A percentile compares a stretch with the other conserved stretches of the same genome.
phyloP scores from a whole-genome alignment of 2,113 vertebrate species.

The Pontoporia blainvillei region DNA sequence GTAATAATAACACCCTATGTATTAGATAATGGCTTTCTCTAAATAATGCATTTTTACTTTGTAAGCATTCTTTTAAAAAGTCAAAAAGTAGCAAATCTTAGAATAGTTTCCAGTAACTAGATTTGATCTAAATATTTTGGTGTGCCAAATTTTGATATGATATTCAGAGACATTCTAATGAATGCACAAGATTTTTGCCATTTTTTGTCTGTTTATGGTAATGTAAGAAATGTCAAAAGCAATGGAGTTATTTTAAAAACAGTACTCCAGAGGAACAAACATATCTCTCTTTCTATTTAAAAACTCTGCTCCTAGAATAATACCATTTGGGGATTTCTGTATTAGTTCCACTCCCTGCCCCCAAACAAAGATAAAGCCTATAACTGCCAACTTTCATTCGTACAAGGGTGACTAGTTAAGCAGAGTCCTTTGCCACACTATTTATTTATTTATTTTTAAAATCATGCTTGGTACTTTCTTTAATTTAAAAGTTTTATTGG shows the following conservation, averaged over 20 bases:
- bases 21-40: background rate
- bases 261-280: background rate
- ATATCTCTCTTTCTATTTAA: background rate
- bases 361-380: background rate
- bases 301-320: background rate
- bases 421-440: background rate
- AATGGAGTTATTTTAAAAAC: slow-evolving; percentile 23
- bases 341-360: background rate
- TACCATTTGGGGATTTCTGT: background rate
- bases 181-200: background rate
- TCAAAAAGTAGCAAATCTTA: background rate
- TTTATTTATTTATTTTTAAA: background rate
- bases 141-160: background rate
- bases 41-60: slow-evolving; percentile 3
- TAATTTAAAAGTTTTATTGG: too few species aligned
- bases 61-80: background rate
- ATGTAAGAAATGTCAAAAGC: background rate
- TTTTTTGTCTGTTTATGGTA: background rate
- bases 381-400: background rate
- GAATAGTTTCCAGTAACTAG: background rate
- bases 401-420: background rate
- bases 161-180: background rate
- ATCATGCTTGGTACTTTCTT: too few species aligned
- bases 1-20: background rate
- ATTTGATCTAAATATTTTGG: slow-evolving; percentile 14